Evolutionary conservation across 2,797 vertebrate genomes (phyloP).

Genomic region (Manis javanica): DNA sequence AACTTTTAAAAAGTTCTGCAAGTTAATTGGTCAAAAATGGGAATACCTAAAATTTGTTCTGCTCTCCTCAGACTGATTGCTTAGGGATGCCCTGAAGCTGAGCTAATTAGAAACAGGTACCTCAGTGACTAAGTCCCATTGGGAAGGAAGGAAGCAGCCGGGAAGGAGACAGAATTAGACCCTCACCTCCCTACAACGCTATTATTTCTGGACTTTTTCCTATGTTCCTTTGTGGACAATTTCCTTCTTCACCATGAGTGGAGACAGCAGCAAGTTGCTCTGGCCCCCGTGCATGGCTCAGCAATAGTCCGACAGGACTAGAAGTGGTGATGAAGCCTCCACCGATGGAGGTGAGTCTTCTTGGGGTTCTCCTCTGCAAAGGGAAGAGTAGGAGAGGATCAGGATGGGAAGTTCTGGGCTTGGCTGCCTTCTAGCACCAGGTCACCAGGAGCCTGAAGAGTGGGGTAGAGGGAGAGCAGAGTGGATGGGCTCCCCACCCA

Average conservation of each 20-base stretch:
- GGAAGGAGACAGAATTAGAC: background rate
- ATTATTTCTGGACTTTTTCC: background rate
- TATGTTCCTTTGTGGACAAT: background rate
- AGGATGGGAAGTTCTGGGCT: too few species aligned
- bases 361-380: background rate
- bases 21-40: slow-evolving; percentile 42
- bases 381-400: background rate
- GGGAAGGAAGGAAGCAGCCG: background rate
- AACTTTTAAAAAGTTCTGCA: slow-evolving; percentile 53
- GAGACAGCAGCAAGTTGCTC: background rate
- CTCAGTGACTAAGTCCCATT: background rate
- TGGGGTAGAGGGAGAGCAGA: too few species aligned
- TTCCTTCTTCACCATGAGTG: background rate
- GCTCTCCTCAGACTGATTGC: slow-evolving; percentile 1
- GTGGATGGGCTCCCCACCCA: too few species aligned
- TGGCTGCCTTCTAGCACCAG: background rate
- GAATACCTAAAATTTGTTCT: slow-evolving; percentile 27
- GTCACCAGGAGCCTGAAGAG: background rate
- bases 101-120: slow-evolving; percentile 49
- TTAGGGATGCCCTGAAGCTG: slow-evolving; percentile 6
- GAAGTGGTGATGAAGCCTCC: background rate
- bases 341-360: background rate
- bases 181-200: background rate
- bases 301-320: background rate
- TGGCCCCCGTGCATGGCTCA: background rate